Evolutionary conservation across 2,113 vertebrate genomes (phyloP), one percentile per base, ranked within the genome.

Genomic region (Triplophysa rosa): DNA sequence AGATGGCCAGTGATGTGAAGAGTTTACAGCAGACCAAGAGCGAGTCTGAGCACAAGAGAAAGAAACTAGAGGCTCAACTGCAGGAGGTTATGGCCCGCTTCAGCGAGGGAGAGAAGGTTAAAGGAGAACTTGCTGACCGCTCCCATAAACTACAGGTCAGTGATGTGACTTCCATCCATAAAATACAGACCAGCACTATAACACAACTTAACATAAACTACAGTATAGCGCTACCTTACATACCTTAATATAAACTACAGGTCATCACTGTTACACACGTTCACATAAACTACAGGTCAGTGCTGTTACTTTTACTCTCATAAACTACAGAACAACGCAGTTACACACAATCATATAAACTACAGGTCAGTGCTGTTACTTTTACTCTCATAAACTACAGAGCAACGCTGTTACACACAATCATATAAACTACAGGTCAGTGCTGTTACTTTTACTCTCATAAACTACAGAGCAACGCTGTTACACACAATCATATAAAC

Each of bases 11-110:
- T 9, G 97, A 99, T 79, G 96, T 99, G 87, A 99, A 98, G 89
- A 90, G 89, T 5, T 91, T 99, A 80, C 96, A 97, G 89, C 97
- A 99, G 88, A 90, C 93, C 23, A 98, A 95, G 91, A 89, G 90
- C 0, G 97, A 99, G 77, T 97, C 96, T 0, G 97, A 99, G 73
- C 93, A 98, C 84, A 97, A 95, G 91, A 94, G 96, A 88, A 99
- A 99, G 91, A 98, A 98, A 65, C 92, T 98, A 3, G 97, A 99
- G 80, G 85, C 90, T 0, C 96, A 97, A 87, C 93, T 97, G 9
- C 97, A 98, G 84, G 97, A 99, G 89, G 90, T 96, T 0, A 92
- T 92, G 1, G 84, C 94, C 82, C 95, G 96, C 77, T 89, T 95
- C 82, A 89, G 93, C 0, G 97, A 99, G 85, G 95, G 94, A 0